These are phyloP conservation scores for Cotesia congregata DNA, from an alignment of 2,888 invertebrate species.

Conservation along the genomic window DNA sequence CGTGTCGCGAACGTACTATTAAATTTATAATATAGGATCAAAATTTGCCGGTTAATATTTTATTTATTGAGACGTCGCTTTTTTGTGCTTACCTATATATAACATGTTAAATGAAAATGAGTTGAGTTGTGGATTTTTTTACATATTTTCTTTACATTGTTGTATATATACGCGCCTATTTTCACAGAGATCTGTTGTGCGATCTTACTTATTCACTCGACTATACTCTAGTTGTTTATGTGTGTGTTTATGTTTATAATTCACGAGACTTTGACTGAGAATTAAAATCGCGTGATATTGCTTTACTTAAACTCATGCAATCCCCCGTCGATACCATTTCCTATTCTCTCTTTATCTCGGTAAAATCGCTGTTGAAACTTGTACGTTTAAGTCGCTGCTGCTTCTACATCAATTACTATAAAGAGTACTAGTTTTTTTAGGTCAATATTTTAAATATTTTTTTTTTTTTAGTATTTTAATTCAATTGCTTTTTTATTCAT, in stretches of 20 bases:
- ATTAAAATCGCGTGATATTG: conserved; percentile 27
- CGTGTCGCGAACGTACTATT: neutral
- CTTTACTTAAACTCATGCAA: conserved; percentile 31
- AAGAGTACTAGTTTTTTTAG: neutral
- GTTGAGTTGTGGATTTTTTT: neutral
- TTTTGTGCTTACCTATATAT: no score
- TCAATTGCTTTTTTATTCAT: neutral
- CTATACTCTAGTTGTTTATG: neutral
- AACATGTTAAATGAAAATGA: neutral
- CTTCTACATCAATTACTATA: conserved; percentile 9
- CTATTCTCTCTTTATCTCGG: conserved; percentile 47
- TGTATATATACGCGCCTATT: neutral
- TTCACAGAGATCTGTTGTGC: conserved; percentile 11
- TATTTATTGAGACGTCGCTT: no score
- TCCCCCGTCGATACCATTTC: conserved; percentile 50
- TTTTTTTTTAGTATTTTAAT: neutral
- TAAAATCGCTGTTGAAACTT: conserved; percentile 15
- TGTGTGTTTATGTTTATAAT: conserved; percentile 15
- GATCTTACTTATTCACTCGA: neutral
- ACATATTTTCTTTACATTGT: neutral
- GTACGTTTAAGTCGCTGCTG: neutral
- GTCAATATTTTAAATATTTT: neutral
- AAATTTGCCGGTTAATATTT: no score
- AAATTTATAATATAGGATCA: no score
- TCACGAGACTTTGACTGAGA: conserved; percentile 38